These are phyloP conservation scores for Eremophila alpestris DNA, from an alignment of 2,797 vertebrate genomes.

Conservation along the genomic window DNA sequence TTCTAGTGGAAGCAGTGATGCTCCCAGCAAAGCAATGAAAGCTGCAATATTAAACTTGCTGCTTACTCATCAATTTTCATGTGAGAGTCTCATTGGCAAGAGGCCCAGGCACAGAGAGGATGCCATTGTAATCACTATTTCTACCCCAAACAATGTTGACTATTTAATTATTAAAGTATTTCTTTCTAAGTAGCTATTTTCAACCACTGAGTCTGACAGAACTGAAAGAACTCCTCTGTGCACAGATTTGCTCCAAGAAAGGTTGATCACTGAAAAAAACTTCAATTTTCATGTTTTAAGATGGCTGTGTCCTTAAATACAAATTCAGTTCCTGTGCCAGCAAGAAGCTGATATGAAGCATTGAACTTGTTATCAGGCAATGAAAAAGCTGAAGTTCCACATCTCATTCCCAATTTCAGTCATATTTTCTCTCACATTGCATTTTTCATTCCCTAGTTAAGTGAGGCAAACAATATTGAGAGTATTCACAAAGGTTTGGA, in stretches of 20 bases:
- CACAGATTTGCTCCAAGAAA: neutral
- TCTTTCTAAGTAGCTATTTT: neutral
- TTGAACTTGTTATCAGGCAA: neutral
- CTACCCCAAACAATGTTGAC: neutral
- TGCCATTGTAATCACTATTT: neutral
- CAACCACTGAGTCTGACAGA: neutral
- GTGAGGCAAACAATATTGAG: neutral
- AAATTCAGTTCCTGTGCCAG: neutral
- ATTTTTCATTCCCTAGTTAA: constrained; percentile 2
- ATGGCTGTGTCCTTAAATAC: neutral
- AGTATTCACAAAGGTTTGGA: neutral
- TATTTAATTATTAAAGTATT: constrained; percentile 12
- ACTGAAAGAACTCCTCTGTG: neutral
- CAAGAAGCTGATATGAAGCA: neutral
- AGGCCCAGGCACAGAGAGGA: neutral
- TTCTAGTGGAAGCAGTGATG: neutral
- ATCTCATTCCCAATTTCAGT: neutral
- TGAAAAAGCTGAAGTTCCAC: neutral
- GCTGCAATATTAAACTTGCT: neutral
- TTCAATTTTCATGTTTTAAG: neutral
- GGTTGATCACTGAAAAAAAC: neutral
- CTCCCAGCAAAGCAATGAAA: neutral
- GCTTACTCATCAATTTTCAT: constrained; percentile 13
- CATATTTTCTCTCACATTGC: neutral
- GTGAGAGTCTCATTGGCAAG: neutral